Base-by-base conservation (phyloP, 1,140 invertebrate genomes). In the Drosophila athabasca region DNA sequence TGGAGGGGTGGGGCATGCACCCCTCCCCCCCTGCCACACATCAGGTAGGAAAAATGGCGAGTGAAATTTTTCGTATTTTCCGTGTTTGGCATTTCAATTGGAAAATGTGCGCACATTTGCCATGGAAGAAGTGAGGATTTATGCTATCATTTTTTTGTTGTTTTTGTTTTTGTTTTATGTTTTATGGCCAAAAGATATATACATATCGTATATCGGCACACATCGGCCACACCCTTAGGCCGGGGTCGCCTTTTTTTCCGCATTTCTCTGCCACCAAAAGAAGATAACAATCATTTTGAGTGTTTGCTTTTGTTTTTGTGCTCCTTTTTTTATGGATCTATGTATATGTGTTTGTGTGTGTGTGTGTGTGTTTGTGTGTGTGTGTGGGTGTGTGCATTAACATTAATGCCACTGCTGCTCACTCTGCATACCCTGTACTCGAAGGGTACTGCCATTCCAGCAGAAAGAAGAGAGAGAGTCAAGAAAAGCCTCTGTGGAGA, bases 71-170 rank as follows among this genome's bases (percentile, higher is more conserved):
- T 69, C 64, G 64, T 52, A 64, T 39, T 72, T 59, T 78, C 78
- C 79, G 79, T 83, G 79, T 83, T 79, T 66, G 74, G 74, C 79
- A 82, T 83, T 83, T 79, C 79, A 83, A 83, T 83, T 83, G 79
- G 65, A 69, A 83, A 83, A 83, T 83, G 75, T 83, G 79, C 75
- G 59, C 79, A 83, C 79, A 84, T 83, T 83, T 79, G 59, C 79
- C 70, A 60, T 35, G 49, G 59, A 60, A 49, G 26, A 66, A 62
- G 19, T 57, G 60, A 54, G 66, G 71, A 83, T 83, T 83, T 83
- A 83, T 83, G 80, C 79, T 64, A 84, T 79, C 58, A 76, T 83
- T 75, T 83, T 31, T 31, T 3, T 4, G 0, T 3, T 24, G 6
- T 31, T 8, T 11, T 35, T 31, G 29, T 9, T 35, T 9, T 35